A percentile compares a stretch with the other conserved stretches of the same genome.
Conservation (phyloP, 2,797 vertebrate species). For the Sebastes taczanowskii region DNA sequence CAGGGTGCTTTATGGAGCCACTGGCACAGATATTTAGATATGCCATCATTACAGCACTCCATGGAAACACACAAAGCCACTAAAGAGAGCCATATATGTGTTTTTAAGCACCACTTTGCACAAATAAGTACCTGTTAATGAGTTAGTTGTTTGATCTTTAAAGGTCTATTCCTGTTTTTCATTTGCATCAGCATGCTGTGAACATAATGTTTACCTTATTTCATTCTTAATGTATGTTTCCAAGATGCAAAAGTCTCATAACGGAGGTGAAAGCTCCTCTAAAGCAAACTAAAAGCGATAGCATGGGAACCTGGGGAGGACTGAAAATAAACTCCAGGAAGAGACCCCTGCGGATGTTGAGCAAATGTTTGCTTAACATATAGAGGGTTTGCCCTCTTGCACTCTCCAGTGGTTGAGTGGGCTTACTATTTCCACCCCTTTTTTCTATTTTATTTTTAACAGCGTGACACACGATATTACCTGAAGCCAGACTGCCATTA, state of each 20-base stretch:
- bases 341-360: constrained; percentile 45
- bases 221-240: neutral
- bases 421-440: neutral
- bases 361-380: constrained; percentile 57
- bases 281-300: neutral
- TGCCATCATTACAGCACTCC: neutral
- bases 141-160: neutral
- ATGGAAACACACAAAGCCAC: neutral
- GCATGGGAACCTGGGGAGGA: constrained; percentile 20
- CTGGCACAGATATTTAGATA: neutral
- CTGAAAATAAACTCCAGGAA: constrained; percentile 55
- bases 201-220: neutral
- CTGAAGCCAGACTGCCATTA: neutral
- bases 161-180: neutral
- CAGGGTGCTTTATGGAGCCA: neutral
- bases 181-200: neutral
- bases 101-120: neutral
- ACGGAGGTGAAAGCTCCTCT: neutral
- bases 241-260: neutral
- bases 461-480: neutral
- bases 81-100: neutral
- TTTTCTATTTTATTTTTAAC: neutral
- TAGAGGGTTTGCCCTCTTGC: constrained; percentile 32
- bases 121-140: neutral
- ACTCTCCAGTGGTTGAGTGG: constrained; percentile 14